Evolutionary conservation across 2,797 vertebrate genomes (phyloP), one percentile per base, ranked within the genome.

Genomic region (Sebastes itinus): DNA sequence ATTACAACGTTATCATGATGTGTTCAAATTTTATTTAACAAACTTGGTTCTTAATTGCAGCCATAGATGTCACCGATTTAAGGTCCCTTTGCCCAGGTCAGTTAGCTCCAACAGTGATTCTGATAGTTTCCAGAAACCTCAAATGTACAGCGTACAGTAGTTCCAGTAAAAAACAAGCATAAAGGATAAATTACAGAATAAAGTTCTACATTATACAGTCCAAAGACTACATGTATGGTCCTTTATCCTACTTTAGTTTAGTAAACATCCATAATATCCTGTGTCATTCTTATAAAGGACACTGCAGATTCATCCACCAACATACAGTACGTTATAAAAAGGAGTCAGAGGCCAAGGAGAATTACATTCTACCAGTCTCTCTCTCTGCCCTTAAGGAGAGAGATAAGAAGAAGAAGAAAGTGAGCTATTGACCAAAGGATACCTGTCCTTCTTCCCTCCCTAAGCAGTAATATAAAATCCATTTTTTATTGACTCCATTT

Each of bases 401-500:
- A 69, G 13, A 54, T 18, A 69, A 27, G 63, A 83, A 42, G 65
- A 81, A 59, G 32, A 33, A 33, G 70, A 59, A 75, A 58, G 38
- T 20, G n/a, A 70, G 33, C 70, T 59, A 35, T 62, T 62, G 66
- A 66, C 65, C 54, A 20, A 14, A 74, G 32, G 9, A 46, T 2
- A n/a, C 14, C 9, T 56, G 12, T 30, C 12, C n/a, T 23, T 30
- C 46, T 70, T 5, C 38, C 13, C 0, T 62, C 32, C 52, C 13
- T 20, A 0, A 64, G n/a, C 13, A 1, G 14, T 7, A 23, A 59
- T 66, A 52, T 65, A 62, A 61, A 66, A 28, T 13, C 16, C 27
- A 3, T n/a, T 70, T 65, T 56, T n/a, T 16, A 30, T 81, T 35
- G 27, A 62, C 27, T 86, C 58, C 1, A 13, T 30, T 66, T 71